Evolutionary conservation across 2,113 vertebrate species (phyloP).

Genomic region (Sula dactylatra): DNA sequence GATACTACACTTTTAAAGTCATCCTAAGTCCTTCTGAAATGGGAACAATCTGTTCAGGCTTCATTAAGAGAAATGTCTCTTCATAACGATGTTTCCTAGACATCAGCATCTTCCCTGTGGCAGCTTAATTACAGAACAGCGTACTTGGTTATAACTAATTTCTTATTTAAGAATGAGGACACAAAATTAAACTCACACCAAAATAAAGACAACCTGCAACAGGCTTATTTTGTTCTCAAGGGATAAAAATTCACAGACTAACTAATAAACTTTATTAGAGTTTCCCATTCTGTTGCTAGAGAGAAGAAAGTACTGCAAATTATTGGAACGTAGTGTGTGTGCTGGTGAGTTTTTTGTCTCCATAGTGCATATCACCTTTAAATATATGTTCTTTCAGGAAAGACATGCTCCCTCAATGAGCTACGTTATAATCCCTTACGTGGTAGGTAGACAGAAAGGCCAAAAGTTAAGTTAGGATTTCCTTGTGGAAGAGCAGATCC

Average conservation of each 20-base stretch:
- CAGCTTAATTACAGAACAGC: not conserved
- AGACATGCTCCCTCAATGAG: not conserved
- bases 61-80: not conserved
- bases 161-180: not conserved
- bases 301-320: not conserved
- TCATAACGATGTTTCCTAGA: not conserved
- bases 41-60: not conserved
- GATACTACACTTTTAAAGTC: not conserved
- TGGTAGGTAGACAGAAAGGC: not conserved
- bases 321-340: not conserved
- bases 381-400: not conserved
- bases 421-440: accelerated
- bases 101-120: not conserved
- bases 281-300: not conserved
- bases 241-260: not conserved
- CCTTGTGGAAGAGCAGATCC: not conserved
- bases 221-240: not conserved
- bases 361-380: not conserved
- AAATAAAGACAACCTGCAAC: not conserved
- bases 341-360: not conserved
- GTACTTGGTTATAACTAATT: not conserved
- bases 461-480: not conserved
- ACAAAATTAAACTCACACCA: not conserved
- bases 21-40: not conserved
- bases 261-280: not conserved